Evolutionary conservation across 2,797 vertebrate species (phyloP), one percentile per base, ranked within the genome.

Genomic region (Emydoidea blandingii): DNA sequence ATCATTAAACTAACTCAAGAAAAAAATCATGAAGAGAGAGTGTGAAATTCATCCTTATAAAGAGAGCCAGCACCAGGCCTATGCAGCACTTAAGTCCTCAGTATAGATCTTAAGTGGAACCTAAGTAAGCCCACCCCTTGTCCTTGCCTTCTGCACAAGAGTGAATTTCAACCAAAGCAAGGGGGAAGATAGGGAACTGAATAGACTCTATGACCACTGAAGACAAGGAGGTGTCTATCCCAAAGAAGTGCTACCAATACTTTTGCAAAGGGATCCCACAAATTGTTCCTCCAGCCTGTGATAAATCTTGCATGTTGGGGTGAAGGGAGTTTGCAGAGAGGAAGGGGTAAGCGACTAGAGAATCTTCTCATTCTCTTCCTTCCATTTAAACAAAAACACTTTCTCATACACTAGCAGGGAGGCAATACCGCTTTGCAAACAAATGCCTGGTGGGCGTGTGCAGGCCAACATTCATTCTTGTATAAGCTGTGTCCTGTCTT

Each of bases 111-210:
- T 31, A 59, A 59, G 19, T 47, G 76, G 44, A 31, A 41, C 23
- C 50, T 41, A 44, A 1, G 52, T 57, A 37, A 65, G 8, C 23
- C 87, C 57, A 53, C 57, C 4, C 23, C 91, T 80, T 79, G 27
- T 52, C 57, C n/a, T 65, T 12, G 27, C 10, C 47, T 47, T 83
- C 62, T 84, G 12, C 83, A 85, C 81, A 74, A 7, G 59, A 5
- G 23, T 89, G 78, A 92, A 37, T 62, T 27, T 85, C 74, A 85
- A 53, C 34, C 62, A 93, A 18, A 57, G 14, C 31, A 87, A 91
- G 68, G 85, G 88, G 6, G 4, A 49, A 16, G n/a, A 49, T 90
- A 59, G 14, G 80, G 25, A 25, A 81, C 79, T 74, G 54, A 93
- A 87, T 89, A 54, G 83, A 79, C 41, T 87, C 83, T 65, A 79